Conservation (phyloP, 92 coral and sea anemone species). For the Zoanthus solanderi region DNA sequence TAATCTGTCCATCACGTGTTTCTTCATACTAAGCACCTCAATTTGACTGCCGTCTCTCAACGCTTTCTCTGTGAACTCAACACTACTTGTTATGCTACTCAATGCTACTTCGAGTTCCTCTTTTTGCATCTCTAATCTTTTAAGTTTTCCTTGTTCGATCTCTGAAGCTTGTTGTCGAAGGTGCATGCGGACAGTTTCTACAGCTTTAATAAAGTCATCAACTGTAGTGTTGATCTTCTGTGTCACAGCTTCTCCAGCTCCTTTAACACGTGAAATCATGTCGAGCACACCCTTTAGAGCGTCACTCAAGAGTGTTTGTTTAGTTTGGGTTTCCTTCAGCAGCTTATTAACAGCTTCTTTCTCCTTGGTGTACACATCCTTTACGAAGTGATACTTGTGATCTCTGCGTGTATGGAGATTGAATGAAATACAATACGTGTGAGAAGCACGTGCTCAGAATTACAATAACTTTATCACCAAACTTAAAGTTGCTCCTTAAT, state of each 20-base stretch:
- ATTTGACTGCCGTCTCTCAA: not conserved
- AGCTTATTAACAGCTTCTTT: not conserved
- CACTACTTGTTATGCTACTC: not conserved
- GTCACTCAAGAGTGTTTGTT: not conserved
- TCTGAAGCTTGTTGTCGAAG: not conserved
- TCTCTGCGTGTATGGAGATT: not conserved
- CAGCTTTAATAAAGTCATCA: not conserved
- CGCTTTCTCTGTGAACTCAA: not conserved
- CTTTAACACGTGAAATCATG: not conserved
- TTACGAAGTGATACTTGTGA: not conserved
- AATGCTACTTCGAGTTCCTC: slow-evolving; percentile 1
- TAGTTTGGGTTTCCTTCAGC: not conserved
- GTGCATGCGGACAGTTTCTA: not conserved
- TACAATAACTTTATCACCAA: too few relatives aligned
- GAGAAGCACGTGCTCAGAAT: not conserved
- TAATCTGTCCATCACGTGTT: not conserved
- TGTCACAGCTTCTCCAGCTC: not conserved
- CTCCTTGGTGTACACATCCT: slow-evolving; percentile 10
- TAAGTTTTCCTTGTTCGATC: not conserved
- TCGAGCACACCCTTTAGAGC: not conserved
- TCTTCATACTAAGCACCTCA: not conserved
- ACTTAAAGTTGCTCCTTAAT: too few relatives aligned
- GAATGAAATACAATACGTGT: not conserved
- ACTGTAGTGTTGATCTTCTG: not conserved
- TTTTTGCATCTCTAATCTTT: not conserved